Percentiles rank a stretch among this genome's conserved stretches.
phyloP scores from a whole-genome alignment of 2,888 invertebrate species.

The Mimachlamys varia region DNA sequence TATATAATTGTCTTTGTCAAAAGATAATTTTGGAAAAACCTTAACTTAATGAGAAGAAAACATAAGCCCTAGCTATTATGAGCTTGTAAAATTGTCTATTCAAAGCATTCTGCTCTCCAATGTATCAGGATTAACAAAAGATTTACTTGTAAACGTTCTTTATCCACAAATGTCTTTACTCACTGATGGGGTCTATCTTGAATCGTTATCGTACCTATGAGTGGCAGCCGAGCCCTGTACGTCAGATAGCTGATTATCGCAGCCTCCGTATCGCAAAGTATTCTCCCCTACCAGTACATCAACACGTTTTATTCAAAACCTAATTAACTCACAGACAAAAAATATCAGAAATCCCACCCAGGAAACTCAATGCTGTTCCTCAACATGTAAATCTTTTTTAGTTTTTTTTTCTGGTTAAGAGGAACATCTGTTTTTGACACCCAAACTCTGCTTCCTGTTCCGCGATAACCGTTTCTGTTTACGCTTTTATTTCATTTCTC shows the following conservation, averaged over 20 bases:
- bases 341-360: slow-evolving; percentile 31
- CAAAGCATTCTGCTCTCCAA: background rate
- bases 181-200: background rate
- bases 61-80: background rate
- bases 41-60: background rate
- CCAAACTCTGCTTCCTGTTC: slow-evolving; percentile 16
- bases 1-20: background rate
- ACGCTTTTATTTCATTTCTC: background rate
- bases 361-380: slow-evolving; percentile 6
- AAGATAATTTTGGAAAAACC: background rate
- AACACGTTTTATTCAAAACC: slow-evolving; percentile 31
- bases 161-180: slow-evolving; percentile 15
- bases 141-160: background rate
- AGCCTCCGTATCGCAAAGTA: background rate
- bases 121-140: background rate
- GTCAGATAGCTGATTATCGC: background rate
- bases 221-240: background rate
- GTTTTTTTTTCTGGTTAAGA: background rate
- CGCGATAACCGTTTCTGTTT: slow-evolving; percentile 7
- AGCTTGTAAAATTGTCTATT: background rate
- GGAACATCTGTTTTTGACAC: slow-evolving; percentile 33
- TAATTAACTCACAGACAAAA: slow-evolving; percentile 22
- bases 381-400: background rate
- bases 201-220: slow-evolving; percentile 13
- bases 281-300: background rate